A percentile compares a stretch with the other conserved stretches of the same genome.
Evolutionary conservation across 2,888 invertebrate species (phyloP).

Genomic region (Galeruca laticollis): DNA sequence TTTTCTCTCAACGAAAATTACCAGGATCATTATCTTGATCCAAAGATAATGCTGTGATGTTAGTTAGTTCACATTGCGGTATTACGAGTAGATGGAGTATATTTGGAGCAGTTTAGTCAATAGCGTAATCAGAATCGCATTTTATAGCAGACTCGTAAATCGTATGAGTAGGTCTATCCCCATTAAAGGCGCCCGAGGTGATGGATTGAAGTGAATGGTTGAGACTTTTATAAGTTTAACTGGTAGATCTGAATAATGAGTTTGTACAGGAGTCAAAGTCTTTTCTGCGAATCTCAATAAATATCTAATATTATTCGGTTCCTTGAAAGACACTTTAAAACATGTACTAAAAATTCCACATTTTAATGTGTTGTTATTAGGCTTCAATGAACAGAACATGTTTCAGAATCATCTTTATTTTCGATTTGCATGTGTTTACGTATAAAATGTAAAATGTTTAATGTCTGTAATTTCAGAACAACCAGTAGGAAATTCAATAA

Average conservation of each 20-base stretch:
- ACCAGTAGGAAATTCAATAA: constrained; percentile 50
- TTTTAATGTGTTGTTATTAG: constrained; percentile 55
- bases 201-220: constrained; percentile 54
- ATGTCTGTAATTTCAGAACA: no score
- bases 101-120: constrained; percentile 51
- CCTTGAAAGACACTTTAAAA: neutral
- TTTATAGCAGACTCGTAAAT: constrained; percentile 55
- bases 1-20: constrained; percentile 51
- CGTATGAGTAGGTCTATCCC: constrained; percentile 55
- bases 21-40: constrained; percentile 47
- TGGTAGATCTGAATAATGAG: constrained; percentile 45
- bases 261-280: constrained; percentile 3
- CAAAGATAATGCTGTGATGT: constrained; percentile 52
- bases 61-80: constrained; percentile 43
- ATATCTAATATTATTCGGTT: neutral
- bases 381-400: constrained; percentile 19
- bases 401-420: neutral
- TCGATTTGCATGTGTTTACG: constrained; percentile 21
- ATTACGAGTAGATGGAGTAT: constrained; percentile 58
- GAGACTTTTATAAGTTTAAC: constrained; percentile 46
- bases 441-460: constrained; percentile 44
- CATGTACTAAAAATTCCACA: constrained; percentile 42
- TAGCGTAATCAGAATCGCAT: constrained; percentile 58
- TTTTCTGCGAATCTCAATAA: constrained; percentile 9
- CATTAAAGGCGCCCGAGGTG: constrained; percentile 54